Conservation (phyloP, 2,113 vertebrate species). For the Peromyscus leucopus region DNA sequence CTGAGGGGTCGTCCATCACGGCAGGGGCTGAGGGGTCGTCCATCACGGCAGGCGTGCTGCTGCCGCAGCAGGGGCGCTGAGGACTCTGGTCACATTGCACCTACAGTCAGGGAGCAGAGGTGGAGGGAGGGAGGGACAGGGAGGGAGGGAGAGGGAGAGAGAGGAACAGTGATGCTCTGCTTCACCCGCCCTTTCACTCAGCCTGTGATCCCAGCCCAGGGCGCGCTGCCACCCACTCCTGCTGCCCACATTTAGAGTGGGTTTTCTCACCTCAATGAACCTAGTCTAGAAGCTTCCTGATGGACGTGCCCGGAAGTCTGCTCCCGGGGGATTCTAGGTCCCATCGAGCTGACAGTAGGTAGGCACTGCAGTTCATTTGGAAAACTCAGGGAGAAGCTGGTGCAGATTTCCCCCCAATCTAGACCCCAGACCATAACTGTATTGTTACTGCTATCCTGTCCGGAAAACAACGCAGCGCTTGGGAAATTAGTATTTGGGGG, state of each 20-base stretch:
- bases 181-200: neutral
- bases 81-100: no score
- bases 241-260: neutral
- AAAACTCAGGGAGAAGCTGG: neutral
- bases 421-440: neutral
- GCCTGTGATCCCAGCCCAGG: neutral
- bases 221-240: neutral
- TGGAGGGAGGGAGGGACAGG: no score
- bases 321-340: neutral
- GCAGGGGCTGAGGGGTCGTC: neutral
- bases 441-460: neutral
- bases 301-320: neutral
- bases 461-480: neutral
- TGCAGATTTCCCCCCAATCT: neutral
- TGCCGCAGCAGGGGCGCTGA: neutral
- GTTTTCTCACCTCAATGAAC: neutral
- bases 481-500: neutral
- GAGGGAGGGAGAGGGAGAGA: neutral
- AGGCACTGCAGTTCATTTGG: neutral
- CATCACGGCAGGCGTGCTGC: neutral
- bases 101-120: neutral
- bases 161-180: no score
- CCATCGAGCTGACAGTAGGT: neutral
- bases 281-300: neutral
- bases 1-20: no score